These are phyloP conservation scores for Pachycephala philippinensis DNA, from an alignment of 2,113 vertebrate genomes.

Conservation along the genomic window DNA sequence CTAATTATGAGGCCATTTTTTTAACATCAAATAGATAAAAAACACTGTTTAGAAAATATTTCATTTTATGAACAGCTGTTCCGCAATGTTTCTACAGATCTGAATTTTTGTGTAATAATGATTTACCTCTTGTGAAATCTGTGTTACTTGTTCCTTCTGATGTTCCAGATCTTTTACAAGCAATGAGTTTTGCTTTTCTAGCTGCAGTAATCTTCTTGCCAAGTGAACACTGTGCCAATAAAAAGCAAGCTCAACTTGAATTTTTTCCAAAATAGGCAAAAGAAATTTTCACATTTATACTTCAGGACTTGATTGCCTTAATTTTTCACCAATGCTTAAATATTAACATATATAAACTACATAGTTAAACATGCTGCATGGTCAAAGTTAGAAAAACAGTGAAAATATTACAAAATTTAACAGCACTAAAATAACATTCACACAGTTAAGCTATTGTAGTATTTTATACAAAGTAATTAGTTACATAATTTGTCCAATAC, in stretches of 20 bases:
- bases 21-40: slow-evolving; percentile 26
- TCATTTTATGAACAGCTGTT: slow-evolving; percentile 35
- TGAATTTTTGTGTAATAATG: slow-evolving; percentile 24
- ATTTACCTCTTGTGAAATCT: slow-evolving; percentile 89
- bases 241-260: slow-evolving; percentile 41
- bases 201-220: slow-evolving; percentile 91
- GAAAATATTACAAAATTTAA: not conserved
- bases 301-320: not conserved
- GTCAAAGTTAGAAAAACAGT: not conserved
- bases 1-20: slow-evolving; percentile 37
- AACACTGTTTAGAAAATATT: slow-evolving; percentile 48
- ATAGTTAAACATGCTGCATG: not conserved
- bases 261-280: slow-evolving; percentile 39
- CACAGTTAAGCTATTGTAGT: not conserved
- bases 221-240: slow-evolving; percentile 87
- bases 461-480: not conserved
- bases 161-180: slow-evolving; percentile 88
- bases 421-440: not conserved
- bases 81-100: not conserved
- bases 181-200: slow-evolving; percentile 91
- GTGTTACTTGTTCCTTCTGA: slow-evolving; percentile 77
- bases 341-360: slow-evolving; percentile 6
- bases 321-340: slow-evolving; percentile 17
- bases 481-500: not conserved
- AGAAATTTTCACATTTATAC: not conserved